Percentiles rank a stretch among this genome's conserved stretches.
Conservation (phyloP, 2,113 vertebrate species). For the Otus sunia region DNA sequence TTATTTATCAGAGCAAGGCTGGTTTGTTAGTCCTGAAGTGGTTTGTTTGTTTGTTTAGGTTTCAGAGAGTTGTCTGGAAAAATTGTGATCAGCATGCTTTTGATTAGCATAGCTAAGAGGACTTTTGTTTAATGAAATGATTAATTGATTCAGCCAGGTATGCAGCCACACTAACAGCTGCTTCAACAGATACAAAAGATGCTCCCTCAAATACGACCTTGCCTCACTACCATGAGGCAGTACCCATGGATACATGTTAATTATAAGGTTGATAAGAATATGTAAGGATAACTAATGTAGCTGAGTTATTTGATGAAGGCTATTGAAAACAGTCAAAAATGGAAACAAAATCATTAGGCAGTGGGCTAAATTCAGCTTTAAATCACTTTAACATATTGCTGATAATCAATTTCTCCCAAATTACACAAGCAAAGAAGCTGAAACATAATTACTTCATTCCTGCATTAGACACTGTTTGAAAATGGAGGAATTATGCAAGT, state of each 20-base stretch:
- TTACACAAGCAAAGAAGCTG: not conserved
- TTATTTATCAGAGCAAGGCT: not conserved
- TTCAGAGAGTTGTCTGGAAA: not conserved
- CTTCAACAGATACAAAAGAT: conserved; percentile 29
- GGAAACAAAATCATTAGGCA: not conserved
- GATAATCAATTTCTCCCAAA: not conserved
- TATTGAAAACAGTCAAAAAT: not conserved
- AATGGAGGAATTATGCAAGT: not conserved
- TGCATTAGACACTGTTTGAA: not conserved
- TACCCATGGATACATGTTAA: conserved; percentile 59
- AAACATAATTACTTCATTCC: not conserved
- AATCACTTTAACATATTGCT: not conserved
- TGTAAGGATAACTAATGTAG: not conserved
- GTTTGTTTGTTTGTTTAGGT: conserved; percentile 7
- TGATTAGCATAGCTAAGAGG: conserved; percentile 20
- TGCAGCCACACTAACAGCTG: conserved; percentile 11
- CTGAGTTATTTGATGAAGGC: not conserved
- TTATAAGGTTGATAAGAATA: conserved; percentile 19
- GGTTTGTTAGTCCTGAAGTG: conserved; percentile 22
- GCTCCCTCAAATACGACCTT: conserved; percentile 9
- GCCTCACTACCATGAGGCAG: not conserved
- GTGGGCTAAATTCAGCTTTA: not conserved
- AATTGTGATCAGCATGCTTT: not conserved
- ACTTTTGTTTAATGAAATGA: conserved; percentile 54
- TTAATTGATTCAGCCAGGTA: conserved; percentile 53